Conservation (phyloP, 2,797 vertebrate genomes). For the Anomalospiza imberbis region DNA sequence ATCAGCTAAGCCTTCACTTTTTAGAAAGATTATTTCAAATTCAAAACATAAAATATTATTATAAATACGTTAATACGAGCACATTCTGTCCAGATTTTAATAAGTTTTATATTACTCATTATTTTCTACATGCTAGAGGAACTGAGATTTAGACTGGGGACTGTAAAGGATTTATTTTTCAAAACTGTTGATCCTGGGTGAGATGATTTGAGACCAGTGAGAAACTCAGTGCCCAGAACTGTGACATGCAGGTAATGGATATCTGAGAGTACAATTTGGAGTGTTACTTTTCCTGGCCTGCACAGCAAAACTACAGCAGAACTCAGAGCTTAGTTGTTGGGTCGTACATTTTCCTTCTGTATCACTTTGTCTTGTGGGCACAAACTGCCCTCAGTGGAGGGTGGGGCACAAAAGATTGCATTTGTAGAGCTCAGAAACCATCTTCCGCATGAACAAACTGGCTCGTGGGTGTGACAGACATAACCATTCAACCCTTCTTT, state of each 20-base stretch:
- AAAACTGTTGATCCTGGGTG: background rate
- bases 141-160: background rate
- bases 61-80: background rate
- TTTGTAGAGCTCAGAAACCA: background rate
- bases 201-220: background rate
- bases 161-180: background rate
- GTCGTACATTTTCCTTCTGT: background rate
- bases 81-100: background rate
- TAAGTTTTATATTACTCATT: background rate
- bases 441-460: background rate
- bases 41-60: background rate
- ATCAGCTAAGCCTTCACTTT: background rate
- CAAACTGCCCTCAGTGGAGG: background rate
- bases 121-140: background rate
- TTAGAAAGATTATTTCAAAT: background rate
- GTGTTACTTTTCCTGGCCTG: background rate
- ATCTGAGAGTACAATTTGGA: background rate
- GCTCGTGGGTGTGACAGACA: accelerated
- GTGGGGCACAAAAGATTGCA: background rate
- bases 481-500: background rate
- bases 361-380: background rate
- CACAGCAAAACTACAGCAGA: background rate
- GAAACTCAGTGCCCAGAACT: background rate
- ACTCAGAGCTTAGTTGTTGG: background rate
- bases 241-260: background rate